These are phyloP conservation scores for Ceriagrion tenellum DNA, from an alignment of 2,888 invertebrate genomes.

Conservation along the genomic window DNA sequence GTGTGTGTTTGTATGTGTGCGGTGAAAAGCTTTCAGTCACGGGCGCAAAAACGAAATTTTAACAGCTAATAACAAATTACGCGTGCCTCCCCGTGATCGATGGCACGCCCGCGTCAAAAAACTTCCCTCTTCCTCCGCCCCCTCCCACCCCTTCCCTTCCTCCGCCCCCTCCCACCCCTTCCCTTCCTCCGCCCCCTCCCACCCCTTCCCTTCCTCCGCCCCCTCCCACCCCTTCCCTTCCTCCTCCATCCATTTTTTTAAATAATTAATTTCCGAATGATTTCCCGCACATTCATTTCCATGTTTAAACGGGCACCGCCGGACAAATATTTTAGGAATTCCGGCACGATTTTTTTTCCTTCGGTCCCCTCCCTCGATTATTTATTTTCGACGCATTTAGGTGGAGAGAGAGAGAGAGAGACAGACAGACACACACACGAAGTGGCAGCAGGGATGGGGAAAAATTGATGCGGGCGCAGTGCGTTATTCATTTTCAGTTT, in stretches of 20 bases:
- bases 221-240: not conserved
- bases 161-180: not conserved
- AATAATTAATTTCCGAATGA: slow-evolving; percentile 64
- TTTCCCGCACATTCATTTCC: slow-evolving; percentile 11
- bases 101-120: slow-evolving; percentile 49
- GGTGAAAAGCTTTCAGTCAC: slow-evolving; percentile 67
- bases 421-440: not conserved
- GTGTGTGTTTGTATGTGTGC: not conserved
- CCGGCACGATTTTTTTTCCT: slow-evolving; percentile 31
- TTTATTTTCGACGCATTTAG: slow-evolving; percentile 30
- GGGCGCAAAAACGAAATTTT: slow-evolving; percentile 64
- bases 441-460: not conserved
- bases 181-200: not conserved
- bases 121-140: too few relatives aligned
- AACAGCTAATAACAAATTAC: slow-evolving; percentile 65
- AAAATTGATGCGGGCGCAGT: slow-evolving; percentile 24
- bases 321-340: slow-evolving; percentile 59
- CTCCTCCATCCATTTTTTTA: slow-evolving; percentile 29
- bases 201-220: not conserved
- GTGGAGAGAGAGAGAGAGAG: not conserved
- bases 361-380: not conserved
- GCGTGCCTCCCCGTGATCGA: slow-evolving; percentile 35
- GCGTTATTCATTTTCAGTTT: slow-evolving; percentile 57
- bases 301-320: slow-evolving; percentile 50
- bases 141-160: not conserved